Base-by-base conservation (phyloP, 2,113 vertebrate species). In the Sylvietta virens region DNA sequence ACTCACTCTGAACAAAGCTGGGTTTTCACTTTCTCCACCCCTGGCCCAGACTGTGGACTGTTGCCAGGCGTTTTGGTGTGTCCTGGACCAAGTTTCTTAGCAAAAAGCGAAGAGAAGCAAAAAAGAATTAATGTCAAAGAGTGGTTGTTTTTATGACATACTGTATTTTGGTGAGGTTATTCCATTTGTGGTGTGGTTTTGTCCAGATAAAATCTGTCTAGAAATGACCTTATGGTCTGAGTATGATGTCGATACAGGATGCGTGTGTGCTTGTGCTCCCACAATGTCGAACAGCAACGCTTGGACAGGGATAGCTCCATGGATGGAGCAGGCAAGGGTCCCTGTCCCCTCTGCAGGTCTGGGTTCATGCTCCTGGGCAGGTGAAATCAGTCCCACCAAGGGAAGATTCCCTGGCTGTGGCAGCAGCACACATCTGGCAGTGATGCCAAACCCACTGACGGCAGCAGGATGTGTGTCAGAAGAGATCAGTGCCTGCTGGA, bases 191-290 rank as follows among this genome's bases (percentile, higher is more conserved):
- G 84, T 79, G 37, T 53, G 80, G 87, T 91, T 91, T 97, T 83
- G 44, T 64, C 81, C 85, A 94, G 91, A 95, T 88, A 95, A 96
- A 91, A 86, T 71, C 44, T 65, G 65, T 72, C 82, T 94, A 93
- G 94, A 92, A 97, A 64, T 97, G 94, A 98, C 87, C 57, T 97
- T 97, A 96, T 51, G 90, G 96, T 97, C 97, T 97, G 94, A 48
- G 83, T 95, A 97, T 95, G 94, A 95, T 42, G 74, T 70, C 76
- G 88, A 84, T 69, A 73, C 78, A 93, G 84, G 39, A 74, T 51
- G 51, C 17, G 33, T 11, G 16, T 9, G 65, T 0, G 6, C 19
- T 87, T 58, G 33, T 21, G 71, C 64, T 91, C 50, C 31, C 62
- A 66, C 8, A 16, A 1, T 3, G 33, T 86, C 80, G 35, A 56